These are phyloP conservation scores for Oxygymnocypris stewartii DNA, from an alignment of 2,113 vertebrate genomes.

Conservation along the genomic window DNA sequence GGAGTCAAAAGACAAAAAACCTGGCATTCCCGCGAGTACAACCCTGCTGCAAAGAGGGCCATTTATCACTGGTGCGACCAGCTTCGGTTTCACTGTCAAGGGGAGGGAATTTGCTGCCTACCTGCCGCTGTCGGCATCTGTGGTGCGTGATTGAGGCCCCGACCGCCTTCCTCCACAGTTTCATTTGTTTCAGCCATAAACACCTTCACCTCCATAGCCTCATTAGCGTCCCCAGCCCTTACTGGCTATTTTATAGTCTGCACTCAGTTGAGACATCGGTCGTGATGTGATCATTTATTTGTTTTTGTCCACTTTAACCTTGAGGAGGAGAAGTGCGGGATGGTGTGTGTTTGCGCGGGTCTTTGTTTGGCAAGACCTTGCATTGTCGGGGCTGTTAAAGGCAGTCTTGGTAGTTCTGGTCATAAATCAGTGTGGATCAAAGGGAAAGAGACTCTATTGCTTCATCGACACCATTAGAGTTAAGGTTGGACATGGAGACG, in stretches of 20 bases:
- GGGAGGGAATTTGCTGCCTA: constrained; percentile 16
- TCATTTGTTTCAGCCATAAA: constrained; percentile 50
- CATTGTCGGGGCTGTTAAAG: constrained; percentile 37
- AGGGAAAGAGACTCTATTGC: constrained; percentile 51
- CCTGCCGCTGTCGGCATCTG: constrained; percentile 47
- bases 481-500: constrained; percentile 45
- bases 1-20: constrained; percentile 44
- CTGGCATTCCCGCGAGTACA: constrained; percentile 45
- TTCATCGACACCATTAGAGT: constrained; percentile 51
- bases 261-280: constrained; percentile 34
- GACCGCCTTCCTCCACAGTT: not conserved
- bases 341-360: constrained; percentile 56
- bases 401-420: constrained; percentile 36
- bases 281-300: constrained; percentile 72
- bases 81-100: constrained; percentile 47
- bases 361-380: constrained; percentile 51
- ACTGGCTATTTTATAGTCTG: constrained; percentile 33
- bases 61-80: constrained; percentile 63
- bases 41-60: constrained; percentile 34
- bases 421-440: constrained; percentile 52
- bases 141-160: constrained; percentile 58
- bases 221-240: constrained; percentile 52
- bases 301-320: constrained; percentile 73
- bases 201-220: constrained; percentile 52
- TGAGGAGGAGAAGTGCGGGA: constrained; percentile 62